phyloP scores from a whole-genome alignment of 2,113 vertebrate genomes.

The Trogon melanurus region DNA sequence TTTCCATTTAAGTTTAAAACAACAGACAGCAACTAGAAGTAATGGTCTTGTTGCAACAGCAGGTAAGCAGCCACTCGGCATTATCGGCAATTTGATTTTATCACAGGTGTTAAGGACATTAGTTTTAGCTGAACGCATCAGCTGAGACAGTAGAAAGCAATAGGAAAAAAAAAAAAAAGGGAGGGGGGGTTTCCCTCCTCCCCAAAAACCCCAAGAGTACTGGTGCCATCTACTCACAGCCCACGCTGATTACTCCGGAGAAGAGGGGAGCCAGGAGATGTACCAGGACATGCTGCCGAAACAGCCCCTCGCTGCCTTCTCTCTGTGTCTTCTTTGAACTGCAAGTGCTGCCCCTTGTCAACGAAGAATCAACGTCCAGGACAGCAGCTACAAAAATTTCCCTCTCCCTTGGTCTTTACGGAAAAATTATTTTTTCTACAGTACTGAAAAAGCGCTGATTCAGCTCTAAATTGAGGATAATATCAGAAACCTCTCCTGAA shows the following conservation, averaged over 20 bases:
- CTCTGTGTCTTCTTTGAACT: not conserved
- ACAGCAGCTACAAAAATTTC: not conserved
- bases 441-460: not conserved
- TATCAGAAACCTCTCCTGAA: not conserved
- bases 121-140: not conserved
- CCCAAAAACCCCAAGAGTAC: too few species aligned
- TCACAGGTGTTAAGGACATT: not conserved
- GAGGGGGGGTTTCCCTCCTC: too few species aligned
- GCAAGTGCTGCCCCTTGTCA: not conserved
- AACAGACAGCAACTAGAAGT: not conserved
- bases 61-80: not conserved
- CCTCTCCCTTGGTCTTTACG: not conserved
- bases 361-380: not conserved
- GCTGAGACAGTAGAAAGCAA: not conserved
- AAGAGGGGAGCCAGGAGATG: not conserved
- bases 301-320: not conserved
- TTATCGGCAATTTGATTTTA: not conserved
- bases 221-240: not conserved
- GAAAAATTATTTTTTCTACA: not conserved
- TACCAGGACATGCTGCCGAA: not conserved
- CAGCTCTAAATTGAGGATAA: not conserved
- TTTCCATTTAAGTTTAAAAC: not conserved
- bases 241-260: accelerated
- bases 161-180: not conserved
- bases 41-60: not conserved